A percentile compares a stretch with the other conserved stretches of the same genome.
These are phyloP conservation scores for Drosophila silvestris DNA, from an alignment of 2,888 invertebrate species.

Conservation along the genomic window DNA sequence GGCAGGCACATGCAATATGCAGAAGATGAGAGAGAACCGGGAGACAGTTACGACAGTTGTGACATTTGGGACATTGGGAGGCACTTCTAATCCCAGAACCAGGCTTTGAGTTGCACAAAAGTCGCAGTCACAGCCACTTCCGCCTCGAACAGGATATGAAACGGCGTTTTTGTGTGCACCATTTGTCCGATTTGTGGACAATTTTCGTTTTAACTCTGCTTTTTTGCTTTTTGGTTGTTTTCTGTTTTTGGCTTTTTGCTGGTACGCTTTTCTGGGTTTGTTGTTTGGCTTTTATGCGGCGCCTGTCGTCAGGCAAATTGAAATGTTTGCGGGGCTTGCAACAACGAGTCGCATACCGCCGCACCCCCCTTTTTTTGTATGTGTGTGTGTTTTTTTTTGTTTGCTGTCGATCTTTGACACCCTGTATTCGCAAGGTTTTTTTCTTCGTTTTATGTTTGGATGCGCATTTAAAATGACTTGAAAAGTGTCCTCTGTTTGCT, in stretches of 20 bases:
- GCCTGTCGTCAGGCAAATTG: constrained; percentile 73
- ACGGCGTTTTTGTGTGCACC: constrained; percentile 66
- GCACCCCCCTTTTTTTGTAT: neutral
- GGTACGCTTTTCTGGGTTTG: constrained; percentile 44
- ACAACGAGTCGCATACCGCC: constrained; percentile 12
- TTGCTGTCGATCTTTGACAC: constrained; percentile 75
- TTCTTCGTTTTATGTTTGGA: constrained; percentile 8
- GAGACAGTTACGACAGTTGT: constrained; percentile 5
- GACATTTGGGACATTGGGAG: constrained; percentile 28
- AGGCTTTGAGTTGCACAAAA: constrained; percentile 57
- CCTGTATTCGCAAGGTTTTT: constrained; percentile 69
- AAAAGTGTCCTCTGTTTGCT: constrained; percentile 25
- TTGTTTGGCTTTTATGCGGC: constrained; percentile 73
- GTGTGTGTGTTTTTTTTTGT: constrained; percentile 37
- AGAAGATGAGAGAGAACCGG: constrained; percentile 3
- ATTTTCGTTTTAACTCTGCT: constrained; percentile 63
- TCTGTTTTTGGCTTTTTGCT: neutral
- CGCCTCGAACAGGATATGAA: constrained; percentile 73
- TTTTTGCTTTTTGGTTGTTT: constrained; percentile 4
- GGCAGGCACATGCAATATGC: constrained; percentile 13
- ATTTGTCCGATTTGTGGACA: constrained; percentile 79
- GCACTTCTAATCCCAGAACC: constrained; percentile 50
- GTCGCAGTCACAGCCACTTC: constrained; percentile 64
- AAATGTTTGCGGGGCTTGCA: constrained; percentile 71
- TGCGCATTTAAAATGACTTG: constrained; percentile 36